Evolutionary conservation across 2,888 invertebrate genomes (phyloP), one percentile per base, ranked within the genome.

Genomic region (Thymelicus acteon): DNA sequence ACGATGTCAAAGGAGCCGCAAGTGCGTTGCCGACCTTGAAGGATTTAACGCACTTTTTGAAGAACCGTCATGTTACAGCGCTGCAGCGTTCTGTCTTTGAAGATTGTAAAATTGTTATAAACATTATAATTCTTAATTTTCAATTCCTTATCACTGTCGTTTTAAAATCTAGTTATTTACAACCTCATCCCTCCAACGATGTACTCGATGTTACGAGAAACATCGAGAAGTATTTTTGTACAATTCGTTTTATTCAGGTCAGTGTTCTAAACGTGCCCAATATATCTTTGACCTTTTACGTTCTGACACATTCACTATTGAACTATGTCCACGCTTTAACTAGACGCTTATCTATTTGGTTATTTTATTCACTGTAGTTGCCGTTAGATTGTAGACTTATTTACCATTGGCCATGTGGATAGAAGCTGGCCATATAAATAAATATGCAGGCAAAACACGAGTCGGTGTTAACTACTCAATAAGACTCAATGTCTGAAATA

Each of bases 271-370:
- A 40, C 15, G 19, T 60, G 39, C 60, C 40, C 60, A 60, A 60
- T 60, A 60, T 60, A 60, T 39, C 60, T 60, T 39, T 60, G 60
- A 60, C 60, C 60, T 60, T 60, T 40, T 60, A 60, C 39, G 15
- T 60, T 60, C 60, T 19, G 60, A 40, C 40, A 39, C 5, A 60
- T 60, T 10, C 39, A 40, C 7, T 60, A 10, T 60, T 19, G 60
- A 40, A 60, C 60, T 7, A 15, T 15, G 40, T 40, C 60, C 31
- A 15, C 31, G 40, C 31, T 40, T 39, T n/a, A 8, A 15, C 2
- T 37, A 60, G 2, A 60, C 13, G 13, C 57, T 37, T 60, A 60
- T 60, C 60, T 37, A 58, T 60, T 60, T 40, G 15, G 15, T 60
- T 60, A 6, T 39, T 37, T 13, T 24, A 8, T 12, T 54, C 52